Evolutionary conservation across 2,797 vertebrate species (phyloP), one percentile per base, ranked within the genome.

Genomic region (Sebastes trivittatus): DNA sequence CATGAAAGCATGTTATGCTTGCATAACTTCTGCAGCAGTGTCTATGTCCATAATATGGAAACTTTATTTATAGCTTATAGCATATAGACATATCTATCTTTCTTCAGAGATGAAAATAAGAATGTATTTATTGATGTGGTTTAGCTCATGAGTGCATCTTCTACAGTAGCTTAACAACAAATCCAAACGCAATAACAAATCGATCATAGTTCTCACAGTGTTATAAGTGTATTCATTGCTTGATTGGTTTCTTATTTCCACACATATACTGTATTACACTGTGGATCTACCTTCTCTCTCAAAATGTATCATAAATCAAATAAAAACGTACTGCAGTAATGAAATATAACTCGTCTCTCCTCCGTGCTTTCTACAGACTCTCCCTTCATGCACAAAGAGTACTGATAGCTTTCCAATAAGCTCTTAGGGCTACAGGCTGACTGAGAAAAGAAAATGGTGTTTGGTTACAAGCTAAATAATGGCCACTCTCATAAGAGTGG

Each of bases 391-490:
- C 84, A 85, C 69, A 86, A 72, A 76, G 32, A 71, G 62, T 6
- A 60, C 77, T 85, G 87, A 87, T 75, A 70, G 82, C 71, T 88
- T 85, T 89, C 63, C 81, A 90, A 91, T 86, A 88, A 79, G 72
- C 78, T 82, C 58, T 77, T 7, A 69, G 74, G 74, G 84, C 77
- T 69, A 75, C 63, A n/a, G 36, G 42, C 82, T 56, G 73, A 78
- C 62, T 30, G 64, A 75, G 63, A 78, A 68, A 64, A 80, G 55
- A 80, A 82, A 78, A 78, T 66, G 55, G 71, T 69, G 87, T 78
- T 83, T 72, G 78, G 84, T 87, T 88, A 79, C 63, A 72, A 72
- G 72, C 82, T 88, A 82, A 91, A 88, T 86, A 88, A 90, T 82
- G 86, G 72, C 75, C 78, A 78, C 82, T 82, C 85, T 81, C 54